Conservation (phyloP, 92 coral and sea anemone genomes). For the Paramuricea clavata region DNA sequence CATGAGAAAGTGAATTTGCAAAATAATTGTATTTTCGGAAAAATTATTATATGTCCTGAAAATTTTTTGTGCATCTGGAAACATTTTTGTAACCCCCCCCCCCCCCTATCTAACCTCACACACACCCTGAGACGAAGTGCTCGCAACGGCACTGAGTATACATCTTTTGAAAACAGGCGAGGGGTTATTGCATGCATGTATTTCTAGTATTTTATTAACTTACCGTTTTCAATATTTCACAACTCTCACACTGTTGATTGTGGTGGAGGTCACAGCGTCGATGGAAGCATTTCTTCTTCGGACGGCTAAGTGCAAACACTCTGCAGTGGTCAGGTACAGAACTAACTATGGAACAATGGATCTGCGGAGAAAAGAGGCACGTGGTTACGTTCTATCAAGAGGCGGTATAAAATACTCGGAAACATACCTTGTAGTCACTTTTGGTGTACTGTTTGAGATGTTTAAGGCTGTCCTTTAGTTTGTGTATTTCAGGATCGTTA, state of each 20-base stretch:
- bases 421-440: conserved; percentile 61
- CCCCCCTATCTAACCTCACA: too few relatives aligned
- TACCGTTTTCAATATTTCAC: conserved; percentile 54
- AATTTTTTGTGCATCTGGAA: too few relatives aligned
- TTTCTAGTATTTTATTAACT: not conserved
- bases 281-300: conserved; percentile 33
- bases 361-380: conserved; percentile 45
- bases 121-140: too few relatives aligned
- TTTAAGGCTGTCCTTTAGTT: conserved; percentile 45
- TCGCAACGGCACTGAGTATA: too few relatives aligned
- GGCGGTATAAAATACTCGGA: conserved; percentile 3
- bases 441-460: conserved; percentile 57
- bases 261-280: conserved; percentile 47
- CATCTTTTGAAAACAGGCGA: too few relatives aligned
- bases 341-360: conserved; percentile 44
- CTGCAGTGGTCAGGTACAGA: conserved; percentile 60
- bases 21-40: too few relatives aligned
- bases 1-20: too few relatives aligned
- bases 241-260: conserved; percentile 43
- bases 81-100: too few relatives aligned
- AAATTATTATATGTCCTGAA: too few relatives aligned
- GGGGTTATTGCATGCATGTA: not conserved
- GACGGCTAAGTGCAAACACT: conserved; percentile 52
- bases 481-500: conserved; percentile 11
- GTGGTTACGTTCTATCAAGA: conserved; percentile 29